Evolutionary conservation across 1,140 invertebrate species (phyloP).

Genomic region (Anastatus disparis): DNA sequence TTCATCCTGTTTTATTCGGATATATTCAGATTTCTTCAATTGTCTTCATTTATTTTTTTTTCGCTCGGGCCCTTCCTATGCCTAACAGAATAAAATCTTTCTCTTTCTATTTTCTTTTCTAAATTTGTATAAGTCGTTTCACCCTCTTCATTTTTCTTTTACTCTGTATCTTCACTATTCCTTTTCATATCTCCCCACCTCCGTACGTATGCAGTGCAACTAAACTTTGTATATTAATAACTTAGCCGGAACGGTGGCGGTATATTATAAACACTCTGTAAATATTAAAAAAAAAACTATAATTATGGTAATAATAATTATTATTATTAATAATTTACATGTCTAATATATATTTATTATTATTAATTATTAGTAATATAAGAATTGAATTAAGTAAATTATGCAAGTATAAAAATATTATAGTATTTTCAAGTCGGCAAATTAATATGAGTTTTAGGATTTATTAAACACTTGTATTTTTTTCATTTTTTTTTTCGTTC

Average conservation of each 20-base stretch:
- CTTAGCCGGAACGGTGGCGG: conserved; percentile 34
- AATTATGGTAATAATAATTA: conserved; percentile 61
- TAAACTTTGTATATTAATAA: conserved; percentile 46
- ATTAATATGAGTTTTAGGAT: conserved; percentile 4
- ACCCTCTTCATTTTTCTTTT: not conserved
- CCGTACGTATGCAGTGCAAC: conserved; percentile 30
- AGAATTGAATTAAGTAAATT: conserved; percentile 30
- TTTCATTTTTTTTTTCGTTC: conserved; percentile 4
- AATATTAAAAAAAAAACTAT: conserved; percentile 48
- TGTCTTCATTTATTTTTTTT: conserved; percentile 33
- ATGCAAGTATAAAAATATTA: conserved; percentile 50
- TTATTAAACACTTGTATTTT: conserved; percentile 3
- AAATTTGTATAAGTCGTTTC: conserved; percentile 27
- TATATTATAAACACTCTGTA: conserved; percentile 40
- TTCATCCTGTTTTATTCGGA: too few relatives aligned
- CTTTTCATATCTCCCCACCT: conserved; percentile 4
- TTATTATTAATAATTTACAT: conserved; percentile 65
- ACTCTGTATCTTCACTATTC: not conserved
- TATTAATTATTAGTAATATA: conserved; percentile 48
- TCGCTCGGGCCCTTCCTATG: conserved; percentile 23
- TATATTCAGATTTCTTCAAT: conserved; percentile 22
- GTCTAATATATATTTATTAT: conserved; percentile 63
- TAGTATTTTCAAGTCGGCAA: conserved; percentile 53
- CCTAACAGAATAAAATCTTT: conserved; percentile 4
- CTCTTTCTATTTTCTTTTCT: conserved; percentile 13